A percentile compares a stretch with the other conserved stretches of the same genome.
phyloP scores from a whole-genome alignment of 1,140 invertebrate genomes.

The Helicorthomorpha holstii region DNA sequence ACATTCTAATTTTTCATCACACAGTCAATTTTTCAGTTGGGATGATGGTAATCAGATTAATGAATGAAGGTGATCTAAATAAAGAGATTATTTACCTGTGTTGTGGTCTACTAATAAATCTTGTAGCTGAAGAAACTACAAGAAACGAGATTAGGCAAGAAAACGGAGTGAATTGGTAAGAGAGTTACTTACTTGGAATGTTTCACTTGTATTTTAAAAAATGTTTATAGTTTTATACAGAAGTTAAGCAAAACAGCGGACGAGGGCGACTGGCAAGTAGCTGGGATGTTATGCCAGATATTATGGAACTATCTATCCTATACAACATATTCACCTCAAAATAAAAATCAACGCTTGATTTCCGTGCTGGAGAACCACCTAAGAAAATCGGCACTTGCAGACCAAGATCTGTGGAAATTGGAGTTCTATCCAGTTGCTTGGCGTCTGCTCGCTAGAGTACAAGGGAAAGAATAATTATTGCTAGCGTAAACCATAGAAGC shows the following conservation, averaged over 20 bases:
- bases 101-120: conserved; percentile 47
- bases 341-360: neutral
- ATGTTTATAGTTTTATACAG: conserved; percentile 20
- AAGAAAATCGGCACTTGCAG: neutral
- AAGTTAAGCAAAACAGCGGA: conserved; percentile 34
- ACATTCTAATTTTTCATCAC: neutral
- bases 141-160: conserved; percentile 31
- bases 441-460: neutral
- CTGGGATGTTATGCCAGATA: conserved; percentile 41
- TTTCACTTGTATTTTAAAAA: neutral
- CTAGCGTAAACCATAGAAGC: no score
- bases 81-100: conserved; percentile 38
- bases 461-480: no score
- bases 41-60: conserved; percentile 29
- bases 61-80: conserved; percentile 31
- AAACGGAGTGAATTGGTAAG: conserved; percentile 28
- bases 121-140: conserved; percentile 43
- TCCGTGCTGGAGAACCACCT: neutral
- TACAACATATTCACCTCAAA: neutral
- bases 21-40: conserved; percentile 26
- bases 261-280: conserved; percentile 42
- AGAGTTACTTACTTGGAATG: neutral
- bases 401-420: neutral
- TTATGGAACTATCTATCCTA: conserved; percentile 49
- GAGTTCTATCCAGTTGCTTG: neutral